A percentile compares a stretch with the other conserved stretches of the same genome.
These are phyloP conservation scores for Petromus typicus DNA, from an alignment of 2,113 vertebrate genomes.

Conservation along the genomic window DNA sequence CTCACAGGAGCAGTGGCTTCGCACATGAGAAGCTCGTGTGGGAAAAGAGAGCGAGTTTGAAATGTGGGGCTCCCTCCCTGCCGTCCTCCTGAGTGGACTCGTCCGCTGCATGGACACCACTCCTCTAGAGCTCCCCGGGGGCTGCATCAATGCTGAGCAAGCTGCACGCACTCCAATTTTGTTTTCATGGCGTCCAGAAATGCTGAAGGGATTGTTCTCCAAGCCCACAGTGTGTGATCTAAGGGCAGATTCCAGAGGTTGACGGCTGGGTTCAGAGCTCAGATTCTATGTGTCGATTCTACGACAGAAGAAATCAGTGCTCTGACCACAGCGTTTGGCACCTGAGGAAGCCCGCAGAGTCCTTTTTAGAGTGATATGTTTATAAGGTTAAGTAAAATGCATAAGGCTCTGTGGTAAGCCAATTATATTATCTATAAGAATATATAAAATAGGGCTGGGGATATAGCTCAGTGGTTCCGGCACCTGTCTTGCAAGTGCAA, in stretches of 20 bases:
- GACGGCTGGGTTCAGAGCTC: neutral
- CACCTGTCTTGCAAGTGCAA: too few relatives aligned
- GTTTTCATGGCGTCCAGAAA: neutral
- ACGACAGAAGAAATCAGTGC: neutral
- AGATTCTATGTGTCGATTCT: neutral
- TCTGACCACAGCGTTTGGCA: neutral
- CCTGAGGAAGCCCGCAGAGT: neutral
- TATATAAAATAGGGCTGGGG: constrained; percentile 14
- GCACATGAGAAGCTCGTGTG: neutral
- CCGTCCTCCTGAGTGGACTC: neutral
- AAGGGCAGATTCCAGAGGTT: neutral
- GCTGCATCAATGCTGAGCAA: neutral
- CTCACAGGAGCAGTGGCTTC: neutral
- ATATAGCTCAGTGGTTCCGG: too few relatives aligned
- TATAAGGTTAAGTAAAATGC: neutral
- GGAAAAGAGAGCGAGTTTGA: neutral
- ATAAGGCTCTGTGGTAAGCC: neutral
- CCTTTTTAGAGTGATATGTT: constrained; percentile 21
- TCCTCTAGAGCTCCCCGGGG: neutral
- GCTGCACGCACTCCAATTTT: neutral
- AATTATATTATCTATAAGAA: constrained; percentile 13
- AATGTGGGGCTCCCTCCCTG: neutral
- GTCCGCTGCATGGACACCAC: constrained; percentile 5
- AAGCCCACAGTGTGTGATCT: constrained; percentile 11
- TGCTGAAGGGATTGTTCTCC: neutral